Conservation (phyloP, 2,113 vertebrate genomes). For the Mirza zaza region DNA sequence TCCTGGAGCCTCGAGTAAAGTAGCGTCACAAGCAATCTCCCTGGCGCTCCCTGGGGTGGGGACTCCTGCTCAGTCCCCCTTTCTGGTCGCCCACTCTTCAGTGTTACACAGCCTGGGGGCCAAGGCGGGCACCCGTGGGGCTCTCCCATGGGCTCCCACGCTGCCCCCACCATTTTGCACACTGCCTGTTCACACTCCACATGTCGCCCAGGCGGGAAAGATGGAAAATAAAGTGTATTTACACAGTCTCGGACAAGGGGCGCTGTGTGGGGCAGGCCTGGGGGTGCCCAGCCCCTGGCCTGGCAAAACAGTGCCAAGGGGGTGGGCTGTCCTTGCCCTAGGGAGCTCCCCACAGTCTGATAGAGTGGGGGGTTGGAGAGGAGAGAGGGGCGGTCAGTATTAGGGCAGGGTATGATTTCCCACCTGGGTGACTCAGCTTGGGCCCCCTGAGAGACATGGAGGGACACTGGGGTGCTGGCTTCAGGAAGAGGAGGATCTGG, state of each 20-base stretch:
- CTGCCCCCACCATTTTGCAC: constrained; percentile 78
- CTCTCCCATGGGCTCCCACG: constrained; percentile 11
- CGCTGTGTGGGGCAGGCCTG: neutral
- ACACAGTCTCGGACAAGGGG: constrained; percentile 39
- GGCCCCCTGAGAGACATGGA: neutral
- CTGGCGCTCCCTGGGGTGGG: constrained; percentile 33
- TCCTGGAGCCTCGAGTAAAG: constrained; percentile 45
- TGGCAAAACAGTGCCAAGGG: neutral
- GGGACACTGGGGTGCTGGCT: neutral
- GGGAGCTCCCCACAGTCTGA: neutral
- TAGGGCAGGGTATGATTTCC: neutral
- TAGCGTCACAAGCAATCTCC: constrained; percentile 46
- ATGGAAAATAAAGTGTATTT: constrained; percentile 79
- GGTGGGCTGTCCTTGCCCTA: neutral
- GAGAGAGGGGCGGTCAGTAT: neutral
- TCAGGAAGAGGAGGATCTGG: neutral
- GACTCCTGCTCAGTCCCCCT: neutral
- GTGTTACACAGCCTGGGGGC: constrained; percentile 64
- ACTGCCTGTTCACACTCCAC: constrained; percentile 79
- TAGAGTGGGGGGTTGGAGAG: neutral
- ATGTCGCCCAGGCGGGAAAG: constrained; percentile 71
- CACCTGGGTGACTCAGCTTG: neutral
- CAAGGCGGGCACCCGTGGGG: constrained; percentile 31
- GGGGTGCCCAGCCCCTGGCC: neutral
- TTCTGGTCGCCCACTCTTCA: constrained; percentile 30